Evolutionary conservation across 1,140 invertebrate genomes (phyloP).

Genomic region (Drosophila sturtevanti): DNA sequence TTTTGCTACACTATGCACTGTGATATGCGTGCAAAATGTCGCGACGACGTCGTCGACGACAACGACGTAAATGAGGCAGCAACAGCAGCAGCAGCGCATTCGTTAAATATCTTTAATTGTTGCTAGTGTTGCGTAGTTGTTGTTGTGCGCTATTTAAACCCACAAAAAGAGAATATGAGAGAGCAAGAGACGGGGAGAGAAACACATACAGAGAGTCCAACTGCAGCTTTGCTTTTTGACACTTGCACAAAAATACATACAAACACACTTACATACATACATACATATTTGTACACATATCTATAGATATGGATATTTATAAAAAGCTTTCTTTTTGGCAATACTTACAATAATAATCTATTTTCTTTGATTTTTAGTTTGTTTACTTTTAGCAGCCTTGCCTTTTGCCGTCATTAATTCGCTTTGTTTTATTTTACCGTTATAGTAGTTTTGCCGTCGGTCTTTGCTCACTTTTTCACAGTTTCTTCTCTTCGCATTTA

Average conservation of each 20-base stretch:
- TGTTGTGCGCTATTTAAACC: constrained; percentile 57
- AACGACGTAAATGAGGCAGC: constrained; percentile 23
- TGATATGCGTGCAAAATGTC: constrained; percentile 63
- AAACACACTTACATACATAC: constrained; percentile 32
- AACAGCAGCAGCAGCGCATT: constrained; percentile 37
- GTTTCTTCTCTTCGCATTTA: constrained; percentile 26
- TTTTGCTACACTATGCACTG: constrained; percentile 49
- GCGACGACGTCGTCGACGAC: constrained; percentile 34
- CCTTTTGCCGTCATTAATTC: constrained; percentile 26
- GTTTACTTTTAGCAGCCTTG: constrained; percentile 50
- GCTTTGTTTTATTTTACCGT: not conserved
- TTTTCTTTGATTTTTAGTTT: constrained; percentile 23
- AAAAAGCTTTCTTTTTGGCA: constrained; percentile 6
- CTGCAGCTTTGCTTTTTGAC: constrained; percentile 52
- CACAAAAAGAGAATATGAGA: constrained; percentile 23
- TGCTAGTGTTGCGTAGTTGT: constrained; percentile 45
- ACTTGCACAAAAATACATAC: constrained; percentile 38
- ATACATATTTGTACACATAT: not conserved
- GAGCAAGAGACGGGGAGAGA: constrained; percentile 1
- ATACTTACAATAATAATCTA: constrained; percentile 7
- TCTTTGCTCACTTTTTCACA: constrained; percentile 34
- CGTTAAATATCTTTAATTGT: constrained; percentile 68
- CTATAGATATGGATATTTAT: constrained; percentile 8
- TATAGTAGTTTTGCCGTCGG: constrained; percentile 67
- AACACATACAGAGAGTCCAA: constrained; percentile 7